Evolutionary conservation across 2,113 vertebrate species (phyloP).

Genomic region (Myotis yumanensis): DNA sequence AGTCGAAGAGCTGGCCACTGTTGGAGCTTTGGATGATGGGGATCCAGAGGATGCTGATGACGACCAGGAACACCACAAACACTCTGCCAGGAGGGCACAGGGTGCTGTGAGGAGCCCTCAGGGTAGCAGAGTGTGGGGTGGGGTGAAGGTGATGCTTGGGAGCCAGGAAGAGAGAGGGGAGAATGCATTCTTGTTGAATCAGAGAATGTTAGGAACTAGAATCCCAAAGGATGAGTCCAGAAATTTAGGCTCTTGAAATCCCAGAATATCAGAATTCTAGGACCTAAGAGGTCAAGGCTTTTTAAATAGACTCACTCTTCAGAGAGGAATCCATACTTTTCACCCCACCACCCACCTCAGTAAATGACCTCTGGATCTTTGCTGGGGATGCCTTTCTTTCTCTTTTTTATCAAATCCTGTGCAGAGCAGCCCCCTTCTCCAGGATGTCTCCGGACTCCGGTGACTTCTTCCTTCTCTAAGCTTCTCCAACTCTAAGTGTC

Average conservation of each 20-base stretch:
- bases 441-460: background rate
- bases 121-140: rapidly evolving
- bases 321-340: background rate
- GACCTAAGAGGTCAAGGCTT: background rate
- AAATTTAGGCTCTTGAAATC: background rate
- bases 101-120: rapidly evolving
- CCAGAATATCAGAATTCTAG: background rate
- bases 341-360: no score
- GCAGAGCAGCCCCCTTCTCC: background rate
- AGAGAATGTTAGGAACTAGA: background rate
- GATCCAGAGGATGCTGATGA: conserved; percentile 95
- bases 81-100: conserved; percentile 83
- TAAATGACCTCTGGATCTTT: background rate
- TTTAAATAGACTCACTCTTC: background rate
- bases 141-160: background rate
- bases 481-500: background rate
- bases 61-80: conserved; percentile 90
- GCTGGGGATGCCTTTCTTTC: background rate
- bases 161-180: no score
- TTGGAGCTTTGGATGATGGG: conserved; percentile 94
- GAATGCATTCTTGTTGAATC: rapidly evolving
- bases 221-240: background rate
- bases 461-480: background rate
- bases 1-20: conserved; percentile 95
- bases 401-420: background rate